Percentiles rank a stretch among this genome's conserved stretches.
phyloP scores from a whole-genome alignment of 2,888 invertebrate species.

The Tethea ocularis region DNA sequence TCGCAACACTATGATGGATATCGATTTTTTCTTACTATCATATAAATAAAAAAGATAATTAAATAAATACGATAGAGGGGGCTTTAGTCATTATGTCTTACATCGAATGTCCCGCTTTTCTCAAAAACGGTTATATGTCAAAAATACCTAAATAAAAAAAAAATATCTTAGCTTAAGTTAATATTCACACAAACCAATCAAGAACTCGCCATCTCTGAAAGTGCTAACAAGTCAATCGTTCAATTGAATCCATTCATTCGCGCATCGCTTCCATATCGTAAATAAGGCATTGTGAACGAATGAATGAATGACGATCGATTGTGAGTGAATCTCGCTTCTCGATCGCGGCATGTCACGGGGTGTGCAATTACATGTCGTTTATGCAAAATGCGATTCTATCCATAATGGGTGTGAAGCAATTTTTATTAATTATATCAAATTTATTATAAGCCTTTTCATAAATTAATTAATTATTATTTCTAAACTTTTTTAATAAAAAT shows the following conservation, averaged over 20 bases:
- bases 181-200: not conserved
- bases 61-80: too few relatives aligned
- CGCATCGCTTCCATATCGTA: conserved; percentile 43
- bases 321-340: not conserved
- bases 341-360: conserved; percentile 2
- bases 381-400: not conserved
- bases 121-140: too few relatives aligned
- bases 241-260: conserved; percentile 44
- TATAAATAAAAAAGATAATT: too few relatives aligned
- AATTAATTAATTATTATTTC: too few relatives aligned
- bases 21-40: too few relatives aligned
- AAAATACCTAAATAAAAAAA: not conserved
- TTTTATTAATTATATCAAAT: too few relatives aligned
- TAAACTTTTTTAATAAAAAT: too few relatives aligned
- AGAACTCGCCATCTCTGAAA: conserved; percentile 27
- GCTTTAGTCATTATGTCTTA: too few relatives aligned
- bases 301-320: conserved; percentile 1
- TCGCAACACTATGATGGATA: too few relatives aligned
- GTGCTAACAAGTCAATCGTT: conserved; percentile 67
- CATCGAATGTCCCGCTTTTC: too few relatives aligned
- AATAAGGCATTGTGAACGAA: conserved; percentile 39
- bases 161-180: not conserved
- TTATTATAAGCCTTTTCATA: too few relatives aligned
- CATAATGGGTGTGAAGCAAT: not conserved
- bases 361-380: conserved; percentile 27